phyloP scores from a whole-genome alignment of 2,797 vertebrate species.

The Tangara arthus region DNA sequence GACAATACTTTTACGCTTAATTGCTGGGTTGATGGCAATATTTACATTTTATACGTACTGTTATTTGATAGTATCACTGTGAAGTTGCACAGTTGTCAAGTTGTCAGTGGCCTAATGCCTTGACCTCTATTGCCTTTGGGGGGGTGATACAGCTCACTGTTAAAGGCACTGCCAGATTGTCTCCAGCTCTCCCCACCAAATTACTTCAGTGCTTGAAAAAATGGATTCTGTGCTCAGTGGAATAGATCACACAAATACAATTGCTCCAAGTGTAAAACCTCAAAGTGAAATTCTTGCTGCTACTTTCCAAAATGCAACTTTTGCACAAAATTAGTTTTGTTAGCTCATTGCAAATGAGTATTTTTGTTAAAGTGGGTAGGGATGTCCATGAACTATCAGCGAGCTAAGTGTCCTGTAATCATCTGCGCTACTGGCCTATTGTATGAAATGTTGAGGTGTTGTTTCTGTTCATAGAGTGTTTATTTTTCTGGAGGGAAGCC shows the following conservation, averaged over 20 bases:
- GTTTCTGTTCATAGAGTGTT: neutral
- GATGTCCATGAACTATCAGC: neutral
- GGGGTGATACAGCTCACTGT: neutral
- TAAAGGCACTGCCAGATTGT: neutral
- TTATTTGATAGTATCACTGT: neutral
- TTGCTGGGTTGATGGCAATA: neutral
- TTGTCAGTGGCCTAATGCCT: neutral
- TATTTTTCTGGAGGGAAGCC: neutral
- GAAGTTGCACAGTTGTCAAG: neutral
- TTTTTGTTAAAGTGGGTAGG: neutral
- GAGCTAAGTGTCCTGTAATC: neutral
- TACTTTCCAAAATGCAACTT: neutral
- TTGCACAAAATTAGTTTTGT: neutral
- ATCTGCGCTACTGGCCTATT: neutral
- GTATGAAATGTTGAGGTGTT: neutral
- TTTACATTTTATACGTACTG: neutral
- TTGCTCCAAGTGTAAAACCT: neutral
- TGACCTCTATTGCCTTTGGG: neutral
- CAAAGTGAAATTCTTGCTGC: neutral
- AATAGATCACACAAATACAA: neutral
- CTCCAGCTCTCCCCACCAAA: neutral
- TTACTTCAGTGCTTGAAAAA: neutral
- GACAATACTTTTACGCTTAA: neutral
- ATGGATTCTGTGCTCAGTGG: neutral
- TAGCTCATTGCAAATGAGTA: neutral